Base-by-base conservation (phyloP, 2,113 vertebrate genomes). In the Synodontis membranacea region DNA sequence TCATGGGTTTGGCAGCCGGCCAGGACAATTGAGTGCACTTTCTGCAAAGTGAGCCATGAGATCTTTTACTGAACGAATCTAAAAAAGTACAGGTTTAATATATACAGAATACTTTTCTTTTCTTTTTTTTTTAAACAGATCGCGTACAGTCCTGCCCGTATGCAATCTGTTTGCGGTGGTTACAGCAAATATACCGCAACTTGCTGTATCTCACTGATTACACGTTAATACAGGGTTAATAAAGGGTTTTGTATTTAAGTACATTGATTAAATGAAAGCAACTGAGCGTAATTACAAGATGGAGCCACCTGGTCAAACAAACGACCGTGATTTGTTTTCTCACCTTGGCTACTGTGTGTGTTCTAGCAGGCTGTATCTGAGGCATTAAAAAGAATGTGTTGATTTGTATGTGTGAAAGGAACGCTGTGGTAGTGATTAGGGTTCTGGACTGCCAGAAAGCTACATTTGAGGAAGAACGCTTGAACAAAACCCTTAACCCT, bases 261-360 rank as follows among this genome's bases (percentile, higher is more conserved):
- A 82, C 56, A 46, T 31, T 39, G 37, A 42, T 42, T 81, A 56
- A 56, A 52, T 37, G 42, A 42, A 42, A 28, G 34, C 78, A 80
- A 39, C 34, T n/a, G 56, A 42, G 23, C 28, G 0, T 58, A 60
- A 58, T 81, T 28, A 60, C 54, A 17, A 42, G 37, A 8, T 62
- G 17, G 56, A 62, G 21, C n/a, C 56, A 82, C 80, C 80, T 82
- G 80, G 39, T 82, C 80, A 82, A 46, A 82, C 42, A 46, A 64
- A 48, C 46, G 42, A 64, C 21, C 42, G 64, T 64, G 58, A n/a
- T 28, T 62, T 82, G 56, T 44, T 48, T 17, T 82, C 39, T 25
- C 80, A 64, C 80, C 42, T 21, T 66, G 58, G 60, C 44, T 64
- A 44, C 58, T 9, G 28, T 82, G 39, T 44, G 39, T 82, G 48